Evolutionary conservation across 1,140 invertebrate genomes (phyloP).

Genomic region (Bombyx mori): DNA sequence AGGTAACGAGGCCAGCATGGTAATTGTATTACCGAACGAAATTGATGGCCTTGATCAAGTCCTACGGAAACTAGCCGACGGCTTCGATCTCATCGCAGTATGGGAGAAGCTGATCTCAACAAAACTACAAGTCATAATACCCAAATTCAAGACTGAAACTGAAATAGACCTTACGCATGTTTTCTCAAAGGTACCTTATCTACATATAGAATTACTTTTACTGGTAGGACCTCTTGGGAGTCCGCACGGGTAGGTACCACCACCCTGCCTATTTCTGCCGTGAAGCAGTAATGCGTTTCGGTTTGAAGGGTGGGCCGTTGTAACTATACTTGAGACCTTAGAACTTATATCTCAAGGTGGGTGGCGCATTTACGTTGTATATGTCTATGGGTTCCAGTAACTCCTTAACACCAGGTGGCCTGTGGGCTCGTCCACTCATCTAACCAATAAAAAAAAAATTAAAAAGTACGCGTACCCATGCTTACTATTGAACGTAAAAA

Average conservation of each 20-base stretch:
- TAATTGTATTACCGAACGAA: constrained; percentile 77
- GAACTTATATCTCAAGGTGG: too few relatives aligned
- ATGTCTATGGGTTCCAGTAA: too few relatives aligned
- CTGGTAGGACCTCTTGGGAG: too few relatives aligned
- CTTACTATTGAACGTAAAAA: neutral
- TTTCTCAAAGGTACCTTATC: constrained; percentile 39
- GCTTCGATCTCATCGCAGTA: constrained; percentile 37
- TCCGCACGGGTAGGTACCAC: too few relatives aligned
- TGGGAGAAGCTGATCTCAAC: constrained; percentile 40
- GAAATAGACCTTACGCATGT: constrained; percentile 42
- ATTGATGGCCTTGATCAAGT: constrained; percentile 64
- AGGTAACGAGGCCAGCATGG: constrained; percentile 73
- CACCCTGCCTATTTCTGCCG: too few relatives aligned
- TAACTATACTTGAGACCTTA: too few relatives aligned
- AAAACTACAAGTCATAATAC: constrained; percentile 13
- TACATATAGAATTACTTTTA: neutral
- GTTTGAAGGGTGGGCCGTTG: too few relatives aligned
- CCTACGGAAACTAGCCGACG: constrained; percentile 37
- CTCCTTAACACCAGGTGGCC: too few relatives aligned
- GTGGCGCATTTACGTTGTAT: too few relatives aligned
- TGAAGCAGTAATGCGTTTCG: too few relatives aligned
- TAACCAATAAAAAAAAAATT: neutral
- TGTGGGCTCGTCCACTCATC: too few relatives aligned
- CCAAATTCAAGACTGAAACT: constrained; percentile 64
- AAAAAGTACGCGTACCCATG: neutral